phyloP scores from a whole-genome alignment of 2,113 vertebrate genomes.

The Protobothrops flavoviridis region DNA sequence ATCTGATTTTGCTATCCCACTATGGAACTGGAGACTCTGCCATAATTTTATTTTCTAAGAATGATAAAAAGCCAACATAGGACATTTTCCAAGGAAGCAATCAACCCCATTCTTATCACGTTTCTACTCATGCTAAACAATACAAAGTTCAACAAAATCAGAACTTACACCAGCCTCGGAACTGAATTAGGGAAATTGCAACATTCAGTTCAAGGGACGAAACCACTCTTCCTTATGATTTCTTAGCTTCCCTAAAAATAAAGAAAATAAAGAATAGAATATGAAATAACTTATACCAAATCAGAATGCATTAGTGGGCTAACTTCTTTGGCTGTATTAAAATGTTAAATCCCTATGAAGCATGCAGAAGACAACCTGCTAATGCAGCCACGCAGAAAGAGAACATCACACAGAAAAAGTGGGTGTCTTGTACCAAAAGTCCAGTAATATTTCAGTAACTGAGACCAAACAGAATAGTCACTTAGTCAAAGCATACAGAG shows the following conservation, averaged over 20 bases:
- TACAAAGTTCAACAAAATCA: not conserved
- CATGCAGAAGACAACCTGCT: not conserved
- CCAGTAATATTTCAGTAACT: not conserved
- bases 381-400: not conserved
- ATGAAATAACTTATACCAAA: not conserved
- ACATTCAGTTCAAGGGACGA: not conserved
- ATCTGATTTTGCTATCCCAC: not conserved
- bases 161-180: not conserved
- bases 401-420: not conserved
- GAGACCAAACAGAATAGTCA: not conserved
- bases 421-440: not conserved
- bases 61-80: not conserved
- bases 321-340: not conserved
- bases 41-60: not conserved
- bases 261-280: not conserved
- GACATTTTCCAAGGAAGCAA: not conserved
- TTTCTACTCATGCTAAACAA: not conserved
- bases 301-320: not conserved
- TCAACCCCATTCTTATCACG: not conserved
- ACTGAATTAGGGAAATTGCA: not conserved
- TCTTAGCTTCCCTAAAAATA: not conserved
- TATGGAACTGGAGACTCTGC: not conserved
- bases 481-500: not conserved
- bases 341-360: not conserved
- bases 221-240: not conserved